Percentiles rank a stretch among this genome's conserved stretches.
Evolutionary conservation across 2,888 invertebrate species (phyloP).

Genomic region (Drosophila rubida): DNA sequence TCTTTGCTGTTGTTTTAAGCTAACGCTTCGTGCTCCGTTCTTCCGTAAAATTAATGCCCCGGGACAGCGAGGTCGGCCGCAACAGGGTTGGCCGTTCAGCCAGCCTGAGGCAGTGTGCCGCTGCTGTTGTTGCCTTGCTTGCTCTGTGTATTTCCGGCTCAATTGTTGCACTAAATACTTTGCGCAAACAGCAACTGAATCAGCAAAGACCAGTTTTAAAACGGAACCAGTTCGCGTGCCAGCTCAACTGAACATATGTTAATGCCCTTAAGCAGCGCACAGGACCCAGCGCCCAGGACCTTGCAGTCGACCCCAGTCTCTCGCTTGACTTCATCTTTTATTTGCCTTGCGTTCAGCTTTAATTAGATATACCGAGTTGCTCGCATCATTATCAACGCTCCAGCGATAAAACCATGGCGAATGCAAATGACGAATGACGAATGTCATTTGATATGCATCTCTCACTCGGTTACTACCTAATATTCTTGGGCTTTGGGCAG

Average conservation of each 20-base stretch:
- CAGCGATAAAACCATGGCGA: constrained; percentile 60
- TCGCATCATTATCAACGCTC: constrained; percentile 69
- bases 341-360: constrained; percentile 17
- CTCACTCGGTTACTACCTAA: constrained; percentile 12
- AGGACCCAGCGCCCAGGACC: neutral
- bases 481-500: constrained; percentile 21
- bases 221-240: constrained; percentile 68
- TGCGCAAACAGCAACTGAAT: constrained; percentile 53
- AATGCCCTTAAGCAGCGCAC: constrained; percentile 48
- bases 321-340: constrained; percentile 45
- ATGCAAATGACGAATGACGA: constrained; percentile 60
- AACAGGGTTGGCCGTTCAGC: constrained; percentile 18
- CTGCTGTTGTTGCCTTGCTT: constrained; percentile 13
- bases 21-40: constrained; percentile 39
- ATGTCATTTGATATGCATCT: constrained; percentile 73
- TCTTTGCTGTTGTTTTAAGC: constrained; percentile 33
- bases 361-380: constrained; percentile 34
- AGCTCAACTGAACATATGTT: constrained; percentile 51
- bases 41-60: constrained; percentile 70
- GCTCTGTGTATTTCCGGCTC: constrained; percentile 68
- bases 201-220: constrained; percentile 14
- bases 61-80: constrained; percentile 10
- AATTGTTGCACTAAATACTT: constrained; percentile 78
- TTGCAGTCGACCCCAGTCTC: neutral
- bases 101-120: constrained; percentile 34